Evolutionary conservation across 2,888 invertebrate genomes (phyloP), one percentile per base, ranked within the genome.

Genomic region (Unio delphinus): DNA sequence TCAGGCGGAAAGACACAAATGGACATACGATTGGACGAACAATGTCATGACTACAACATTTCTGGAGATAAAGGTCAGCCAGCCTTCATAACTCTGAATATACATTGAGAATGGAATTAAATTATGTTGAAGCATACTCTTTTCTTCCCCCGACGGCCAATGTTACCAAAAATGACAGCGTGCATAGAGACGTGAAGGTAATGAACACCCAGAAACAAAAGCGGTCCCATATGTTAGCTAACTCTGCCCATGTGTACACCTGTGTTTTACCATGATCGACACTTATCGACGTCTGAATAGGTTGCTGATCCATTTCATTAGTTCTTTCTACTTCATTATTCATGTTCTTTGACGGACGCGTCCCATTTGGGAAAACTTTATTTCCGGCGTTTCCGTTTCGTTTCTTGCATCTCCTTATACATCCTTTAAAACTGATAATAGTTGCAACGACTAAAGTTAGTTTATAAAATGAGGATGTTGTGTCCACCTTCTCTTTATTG

Each of bases 151-250:
- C 59, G 4, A 67, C 55, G 4, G 28, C 67, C 55, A 67, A 26
- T 17, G 61, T 45, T 20, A 67, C 34, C 54, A 67, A 18, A 20
- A 61, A 67, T 26, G 20, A 18, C 5, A 61, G 55, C n/a, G 67
- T 67, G 15, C 30, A 55, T 1, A 67, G 34, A 17, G 55, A 30
- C 4, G 54, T 67, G 4, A 67, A 3, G 8, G 55, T 30, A 26
- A 55, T 61, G 61, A 55, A 67, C 5, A 34, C 30, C 28, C 30
- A 67, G 55, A 67, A 67, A 18, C 54, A 67, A 55, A 67, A 61
- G 17, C 23, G 55, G 59, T 67, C 67, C 7, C 60, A 34, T 6
- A 67, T 60, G 15, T 54, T 55, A 4, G 67, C 45, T 7, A 67
- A 56, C 15, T 67, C 67, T 18, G 55, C 55, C 55, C 61, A 60